Evolutionary conservation across 2,797 vertebrate species (phyloP).

Genomic region (Urophycis tenuis): DNA sequence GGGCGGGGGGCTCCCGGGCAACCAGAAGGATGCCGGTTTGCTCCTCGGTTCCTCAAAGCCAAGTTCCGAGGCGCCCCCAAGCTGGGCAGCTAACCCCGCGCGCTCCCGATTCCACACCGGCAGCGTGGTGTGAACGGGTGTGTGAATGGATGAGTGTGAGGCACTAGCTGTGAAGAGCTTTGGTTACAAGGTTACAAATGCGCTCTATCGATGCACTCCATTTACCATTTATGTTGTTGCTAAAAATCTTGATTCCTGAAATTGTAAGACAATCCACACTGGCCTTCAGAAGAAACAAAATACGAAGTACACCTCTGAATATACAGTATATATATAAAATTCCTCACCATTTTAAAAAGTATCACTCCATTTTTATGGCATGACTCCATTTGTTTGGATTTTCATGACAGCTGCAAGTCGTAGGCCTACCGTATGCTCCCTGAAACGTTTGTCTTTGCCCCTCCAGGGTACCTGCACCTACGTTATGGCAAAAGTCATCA

Average conservation of each 20-base stretch:
- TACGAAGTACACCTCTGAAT: not conserved
- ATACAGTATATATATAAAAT: not conserved
- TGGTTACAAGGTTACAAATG: not conserved
- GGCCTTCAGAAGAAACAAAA: not conserved
- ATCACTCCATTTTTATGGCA: too few species aligned
- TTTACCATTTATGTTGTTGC: not conserved
- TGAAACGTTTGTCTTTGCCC: conserved; percentile 16
- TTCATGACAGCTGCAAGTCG: not conserved
- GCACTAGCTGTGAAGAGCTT: not conserved
- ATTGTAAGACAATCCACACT: not conserved
- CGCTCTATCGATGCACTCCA: not conserved
- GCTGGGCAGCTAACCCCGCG: not conserved
- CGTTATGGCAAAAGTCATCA: conserved; percentile 40
- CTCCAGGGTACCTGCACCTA: conserved; percentile 54
- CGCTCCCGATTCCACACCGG: not conserved
- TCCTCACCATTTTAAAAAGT: too few species aligned
- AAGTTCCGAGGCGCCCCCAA: not conserved
- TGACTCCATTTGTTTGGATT: not conserved
- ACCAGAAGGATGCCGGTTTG: not conserved
- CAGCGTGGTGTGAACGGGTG: too few species aligned
- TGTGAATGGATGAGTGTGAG: not conserved
- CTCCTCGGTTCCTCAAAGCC: not conserved
- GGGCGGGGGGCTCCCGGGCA: not conserved
- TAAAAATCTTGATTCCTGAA: not conserved
- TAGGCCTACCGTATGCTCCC: not conserved